Percentiles rank a stretch among this genome's conserved stretches.
phyloP scores from a whole-genome alignment of 2,113 vertebrate species.

The Cariama cristata region DNA sequence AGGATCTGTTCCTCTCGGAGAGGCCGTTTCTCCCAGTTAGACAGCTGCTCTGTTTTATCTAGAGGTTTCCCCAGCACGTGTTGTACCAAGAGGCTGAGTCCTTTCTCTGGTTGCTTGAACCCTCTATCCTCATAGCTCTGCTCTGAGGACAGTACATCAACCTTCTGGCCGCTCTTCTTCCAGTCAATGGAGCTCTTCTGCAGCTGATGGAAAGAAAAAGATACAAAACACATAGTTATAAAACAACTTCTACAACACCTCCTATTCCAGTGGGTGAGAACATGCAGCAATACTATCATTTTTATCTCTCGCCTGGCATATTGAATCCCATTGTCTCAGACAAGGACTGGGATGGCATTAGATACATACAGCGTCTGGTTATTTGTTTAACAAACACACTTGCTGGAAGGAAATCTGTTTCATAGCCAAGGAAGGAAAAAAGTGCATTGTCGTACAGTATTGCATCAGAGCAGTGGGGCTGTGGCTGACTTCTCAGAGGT shows the following conservation, averaged over 20 bases:
- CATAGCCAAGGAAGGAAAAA: neutral
- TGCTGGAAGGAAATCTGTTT: neutral
- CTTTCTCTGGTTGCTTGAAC: constrained; percentile 72
- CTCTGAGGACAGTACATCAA: neutral
- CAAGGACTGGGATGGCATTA: constrained; percentile 2
- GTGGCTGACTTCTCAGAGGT: neutral
- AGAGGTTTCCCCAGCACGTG: constrained; percentile 85
- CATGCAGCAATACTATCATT: neutral
- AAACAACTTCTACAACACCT: neutral
- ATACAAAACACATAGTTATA: neutral
- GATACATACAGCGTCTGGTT: neutral
- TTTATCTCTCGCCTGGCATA: neutral
- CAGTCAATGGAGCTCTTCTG: constrained; percentile 11
- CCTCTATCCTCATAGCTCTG: neutral
- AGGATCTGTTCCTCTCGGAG: constrained; percentile 84
- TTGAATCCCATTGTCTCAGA: neutral
- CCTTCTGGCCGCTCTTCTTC: neutral
- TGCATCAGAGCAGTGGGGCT: neutral
- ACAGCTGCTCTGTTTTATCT: constrained; percentile 89
- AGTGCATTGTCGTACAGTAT: neutral
- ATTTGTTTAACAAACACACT: constrained; percentile 48
- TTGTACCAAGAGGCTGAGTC: constrained; percentile 88
- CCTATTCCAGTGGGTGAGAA: neutral
- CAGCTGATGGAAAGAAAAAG: constrained; percentile 26
- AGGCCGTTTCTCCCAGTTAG: constrained; percentile 88